A percentile compares a stretch with the other conserved stretches of the same genome.
Evolutionary conservation across 2,888 invertebrate species (phyloP).

Genomic region (Diaphora mendica): DNA sequence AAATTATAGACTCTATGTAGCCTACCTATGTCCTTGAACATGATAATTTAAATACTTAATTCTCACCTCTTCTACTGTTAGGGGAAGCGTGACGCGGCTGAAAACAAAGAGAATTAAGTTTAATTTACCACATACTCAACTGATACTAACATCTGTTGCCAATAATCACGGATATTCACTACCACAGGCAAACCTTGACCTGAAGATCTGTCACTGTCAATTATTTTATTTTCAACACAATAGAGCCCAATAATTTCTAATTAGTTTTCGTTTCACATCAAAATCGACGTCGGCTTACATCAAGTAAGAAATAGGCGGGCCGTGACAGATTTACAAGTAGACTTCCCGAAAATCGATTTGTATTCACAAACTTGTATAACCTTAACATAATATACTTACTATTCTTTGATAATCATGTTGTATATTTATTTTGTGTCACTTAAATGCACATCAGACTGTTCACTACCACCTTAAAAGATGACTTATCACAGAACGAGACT

Average conservation of each 20-base stretch:
- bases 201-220: constrained; percentile 75
- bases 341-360: constrained; percentile 80
- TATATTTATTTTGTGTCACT: constrained; percentile 76
- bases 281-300: constrained; percentile 59
- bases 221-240: constrained; percentile 42
- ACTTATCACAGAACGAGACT: constrained; percentile 84
- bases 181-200: constrained; percentile 67
- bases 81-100: constrained; percentile 98
- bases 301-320: constrained; percentile 52
- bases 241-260: constrained; percentile 33
- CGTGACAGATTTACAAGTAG: constrained; percentile 59
- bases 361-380: constrained; percentile 76
- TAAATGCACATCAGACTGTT: constrained; percentile 85
- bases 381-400: constrained; percentile 85
- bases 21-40: constrained; percentile 42
- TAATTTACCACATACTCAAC: constrained; percentile 31
- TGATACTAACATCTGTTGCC: constrained; percentile 62
- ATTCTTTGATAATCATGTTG: constrained; percentile 91
- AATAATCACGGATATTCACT: constrained; percentile 45
- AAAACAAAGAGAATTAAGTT: constrained; percentile 74
- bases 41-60: constrained; percentile 24
- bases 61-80: constrained; percentile 98
- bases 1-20: background rate
- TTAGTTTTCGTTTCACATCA: constrained; percentile 33
- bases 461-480: constrained; percentile 79